These are phyloP conservation scores for Numenius arquata DNA, from an alignment of 2,113 vertebrate genomes.

Conservation along the genomic window DNA sequence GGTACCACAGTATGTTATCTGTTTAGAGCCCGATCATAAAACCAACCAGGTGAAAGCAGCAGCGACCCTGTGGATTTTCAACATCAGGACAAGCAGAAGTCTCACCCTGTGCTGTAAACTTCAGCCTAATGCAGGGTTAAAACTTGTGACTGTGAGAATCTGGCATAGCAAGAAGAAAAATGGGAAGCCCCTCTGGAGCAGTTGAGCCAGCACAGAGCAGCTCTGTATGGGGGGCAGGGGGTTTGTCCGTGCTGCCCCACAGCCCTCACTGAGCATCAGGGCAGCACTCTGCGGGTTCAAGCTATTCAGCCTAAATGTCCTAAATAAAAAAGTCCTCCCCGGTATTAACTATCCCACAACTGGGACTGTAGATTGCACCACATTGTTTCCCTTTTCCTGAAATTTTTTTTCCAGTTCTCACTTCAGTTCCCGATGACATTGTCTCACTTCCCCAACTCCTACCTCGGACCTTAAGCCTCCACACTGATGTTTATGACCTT, in stretches of 20 bases:
- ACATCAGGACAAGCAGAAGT: background rate
- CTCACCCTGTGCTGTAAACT: background rate
- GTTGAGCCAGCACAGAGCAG: background rate
- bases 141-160: background rate
- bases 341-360: background rate
- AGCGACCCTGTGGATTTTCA: accelerated
- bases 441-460: no score
- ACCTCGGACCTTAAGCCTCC: background rate
- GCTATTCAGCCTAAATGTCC: background rate
- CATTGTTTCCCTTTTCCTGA: background rate
- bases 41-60: background rate
- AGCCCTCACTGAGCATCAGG: background rate
- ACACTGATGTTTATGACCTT: background rate
- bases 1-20: background rate
- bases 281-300: background rate
- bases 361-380: no score
- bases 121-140: background rate
- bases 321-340: background rate
- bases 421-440: background rate
- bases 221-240: background rate
- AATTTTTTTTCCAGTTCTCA: background rate
- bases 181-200: background rate
- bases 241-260: no score
- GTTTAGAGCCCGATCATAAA: background rate
- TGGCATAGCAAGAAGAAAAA: background rate